Evolutionary conservation across 2,113 vertebrate genomes (phyloP), one percentile per base, ranked within the genome.

Genomic region (Syngnathoides biaculeatus): DNA sequence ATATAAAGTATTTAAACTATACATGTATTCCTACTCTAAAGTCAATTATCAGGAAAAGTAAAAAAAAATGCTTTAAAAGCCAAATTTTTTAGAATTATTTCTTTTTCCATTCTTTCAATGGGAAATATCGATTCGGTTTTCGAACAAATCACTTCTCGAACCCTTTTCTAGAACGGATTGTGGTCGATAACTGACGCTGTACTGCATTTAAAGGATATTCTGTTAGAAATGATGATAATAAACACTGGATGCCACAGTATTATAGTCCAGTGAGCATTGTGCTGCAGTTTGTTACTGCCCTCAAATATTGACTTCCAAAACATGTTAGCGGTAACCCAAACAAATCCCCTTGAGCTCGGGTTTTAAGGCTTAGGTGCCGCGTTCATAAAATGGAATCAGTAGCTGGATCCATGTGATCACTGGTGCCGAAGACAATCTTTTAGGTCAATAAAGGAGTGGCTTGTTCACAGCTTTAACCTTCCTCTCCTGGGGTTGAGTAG

Each of bases 251-350:
- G 11, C 10, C 14, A 13, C 24, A 26, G 11, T 26, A 13, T 56
- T 56, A 15, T 13, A 26, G 24, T 56, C 24, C 24, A 7, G 12
- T 7, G 24, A 15, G 13, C 53, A 17, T 24, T 56, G 27, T 56
- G 53, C 53, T 56, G 53, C 53, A 26, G 4, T 50, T 50, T 50
- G 2, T 35, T 50, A 19, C 19, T 50, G 17, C 48, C n/a, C 26
- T 56, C 24, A 27, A 14, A 77, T 70, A 35, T 35, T 35, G 87
- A 84, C 65, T 75, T 82, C 79, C 78, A 72, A 81, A 74, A 74
- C 75, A 70, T 58, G 55, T 67, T 61, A 7, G 22, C 59, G 75
- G 71, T 84, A 87, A 85, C 87, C 81, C 84, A 73, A 48, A 81
- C 74, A 81, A 86, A 86, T 85, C 83, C 83, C 78, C 55, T 69